A percentile compares a stretch with the other conserved stretches of the same genome.
Evolutionary conservation across 2,797 vertebrate genomes (phyloP).

Genomic region (Meriones psammophilus): DNA sequence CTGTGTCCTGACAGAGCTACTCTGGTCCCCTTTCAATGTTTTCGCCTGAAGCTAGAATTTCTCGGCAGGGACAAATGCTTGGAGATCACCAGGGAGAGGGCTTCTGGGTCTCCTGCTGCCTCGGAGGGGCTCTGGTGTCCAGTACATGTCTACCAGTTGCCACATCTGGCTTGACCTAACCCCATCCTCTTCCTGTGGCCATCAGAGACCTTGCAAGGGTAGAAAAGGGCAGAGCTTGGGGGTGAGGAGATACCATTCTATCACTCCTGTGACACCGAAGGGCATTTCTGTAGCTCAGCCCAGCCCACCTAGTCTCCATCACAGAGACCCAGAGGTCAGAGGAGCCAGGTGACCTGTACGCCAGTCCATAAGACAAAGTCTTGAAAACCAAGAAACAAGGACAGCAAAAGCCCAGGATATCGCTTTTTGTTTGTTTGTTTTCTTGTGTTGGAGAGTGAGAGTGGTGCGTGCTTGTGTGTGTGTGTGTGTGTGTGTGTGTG

Average conservation of each 20-base stretch:
- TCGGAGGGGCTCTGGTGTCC: background rate
- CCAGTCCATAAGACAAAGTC: background rate
- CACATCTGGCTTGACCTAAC: background rate
- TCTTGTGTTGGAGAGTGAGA: background rate
- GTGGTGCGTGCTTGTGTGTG: background rate
- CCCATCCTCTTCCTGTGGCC: background rate
- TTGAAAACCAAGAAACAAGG: background rate
- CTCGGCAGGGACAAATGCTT: background rate
- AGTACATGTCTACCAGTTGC: background rate
- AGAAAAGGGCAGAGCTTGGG: background rate
- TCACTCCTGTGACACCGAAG: background rate
- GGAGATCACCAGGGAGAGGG: background rate
- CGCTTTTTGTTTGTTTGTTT: background rate
- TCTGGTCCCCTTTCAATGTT: background rate
- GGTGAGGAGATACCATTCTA: rapidly evolving
- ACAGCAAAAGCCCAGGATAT: background rate
- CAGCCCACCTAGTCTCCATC: background rate
- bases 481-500: background rate
- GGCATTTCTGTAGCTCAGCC: background rate
- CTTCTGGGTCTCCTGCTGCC: background rate
- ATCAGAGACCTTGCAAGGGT: background rate
- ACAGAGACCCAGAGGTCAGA: background rate
- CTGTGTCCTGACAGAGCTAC: background rate
- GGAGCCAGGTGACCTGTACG: background rate
- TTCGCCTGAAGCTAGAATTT: conserved; percentile 45